Base-by-base conservation (phyloP, 2,113 vertebrate genomes). In the Anolis carolinensis region DNA sequence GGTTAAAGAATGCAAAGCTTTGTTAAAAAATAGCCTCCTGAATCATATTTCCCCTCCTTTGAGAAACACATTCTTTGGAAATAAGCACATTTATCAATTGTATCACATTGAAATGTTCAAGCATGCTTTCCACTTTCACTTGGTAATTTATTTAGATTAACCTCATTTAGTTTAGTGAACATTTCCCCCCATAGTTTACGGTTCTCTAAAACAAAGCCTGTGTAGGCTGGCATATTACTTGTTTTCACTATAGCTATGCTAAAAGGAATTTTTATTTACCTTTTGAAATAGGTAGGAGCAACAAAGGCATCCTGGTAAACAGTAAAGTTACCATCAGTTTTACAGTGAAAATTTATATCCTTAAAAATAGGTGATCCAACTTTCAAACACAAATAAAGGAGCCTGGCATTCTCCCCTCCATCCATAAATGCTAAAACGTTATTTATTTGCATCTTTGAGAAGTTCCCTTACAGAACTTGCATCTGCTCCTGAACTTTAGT, bases 111-210 rank as follows among this genome's bases (percentile, higher is more conserved):
- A 65, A 65, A 65, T 65, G 25, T 30, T 68, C 2, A 18, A 13
- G 44, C 62, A 27, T 36, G 75, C 44, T 71, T 21, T 55, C 18
- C 34, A 16, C 44, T 62, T 84, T 4, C 71, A 7, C 27, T 23
- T 65, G 36, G 11, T 50, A 20, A 5, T 16, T 48, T 71, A 16
- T 14, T 48, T 73, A n/a, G 10, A 48, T 75, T 50, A 74, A 81
- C 44, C n/a, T 65, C 36, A n/a, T 81, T 27, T 21, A 65, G 13
- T 63, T 30, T 21, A 73, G 36, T 63, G 39, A 81, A 50, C 23
- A 32, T 68, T 95, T 92, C 86, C 86, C 90, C 90, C 92, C 93
- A 94, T 94, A 95, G 96, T 95, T 96, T 81, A 83, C 94, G 89
- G 92, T 93, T 95, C 93, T 91, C 92, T 91, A 84, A 89, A 93